Conservation (phyloP, 1,140 invertebrate species). For the Leptinotarsa defecta region DNA sequence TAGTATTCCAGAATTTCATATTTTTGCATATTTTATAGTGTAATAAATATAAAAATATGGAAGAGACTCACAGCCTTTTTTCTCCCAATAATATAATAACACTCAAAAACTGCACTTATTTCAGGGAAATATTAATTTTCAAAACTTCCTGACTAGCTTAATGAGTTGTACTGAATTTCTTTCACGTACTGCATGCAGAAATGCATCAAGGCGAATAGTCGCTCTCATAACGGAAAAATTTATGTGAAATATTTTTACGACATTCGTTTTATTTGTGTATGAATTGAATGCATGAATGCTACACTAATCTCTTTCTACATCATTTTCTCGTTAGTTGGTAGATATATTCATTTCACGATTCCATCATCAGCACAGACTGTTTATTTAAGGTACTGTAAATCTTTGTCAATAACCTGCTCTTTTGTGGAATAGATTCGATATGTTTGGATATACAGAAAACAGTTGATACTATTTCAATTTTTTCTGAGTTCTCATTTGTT, state of each 20-base stretch:
- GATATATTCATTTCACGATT: slow-evolving; percentile 10
- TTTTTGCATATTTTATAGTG: too few relatives aligned
- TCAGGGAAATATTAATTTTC: too few relatives aligned
- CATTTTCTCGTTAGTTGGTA: slow-evolving; percentile 8
- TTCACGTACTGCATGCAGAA: neutral
- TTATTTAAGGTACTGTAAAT: slow-evolving; percentile 15
- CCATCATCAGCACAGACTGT: slow-evolving; percentile 23
- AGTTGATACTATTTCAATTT: neutral
- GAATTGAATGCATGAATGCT: neutral
- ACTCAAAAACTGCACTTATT: too few relatives aligned
- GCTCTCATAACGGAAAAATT: neutral
- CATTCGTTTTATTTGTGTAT: neutral
- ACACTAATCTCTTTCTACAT: neutral
- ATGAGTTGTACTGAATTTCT: too few relatives aligned
- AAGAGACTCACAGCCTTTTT: too few relatives aligned
- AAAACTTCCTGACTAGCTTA: too few relatives aligned
- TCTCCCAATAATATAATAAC: too few relatives aligned
- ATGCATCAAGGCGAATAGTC: neutral
- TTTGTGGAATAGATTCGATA: neutral
- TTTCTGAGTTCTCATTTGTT: too few relatives aligned
- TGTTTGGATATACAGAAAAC: neutral
- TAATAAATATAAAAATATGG: too few relatives aligned
- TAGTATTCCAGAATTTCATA: too few relatives aligned
- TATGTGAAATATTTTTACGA: slow-evolving; percentile 2
- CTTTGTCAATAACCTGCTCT: neutral